phyloP scores from a whole-genome alignment of 1,140 invertebrate species.

The Calycopis cecrops region DNA sequence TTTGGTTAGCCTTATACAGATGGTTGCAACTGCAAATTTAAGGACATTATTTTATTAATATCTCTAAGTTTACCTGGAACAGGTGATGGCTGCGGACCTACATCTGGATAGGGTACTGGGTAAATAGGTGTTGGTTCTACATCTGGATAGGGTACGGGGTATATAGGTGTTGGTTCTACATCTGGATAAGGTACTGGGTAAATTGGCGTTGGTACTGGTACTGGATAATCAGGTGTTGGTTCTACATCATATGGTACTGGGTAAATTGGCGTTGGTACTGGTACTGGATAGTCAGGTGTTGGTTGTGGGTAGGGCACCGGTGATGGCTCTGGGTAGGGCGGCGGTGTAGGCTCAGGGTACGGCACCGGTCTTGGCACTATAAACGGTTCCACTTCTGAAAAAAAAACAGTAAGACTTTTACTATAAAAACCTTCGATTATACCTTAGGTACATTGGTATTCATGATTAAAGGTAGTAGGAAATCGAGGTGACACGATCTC shows the following conservation, averaged over 20 bases:
- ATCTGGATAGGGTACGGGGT: conserved; percentile 11
- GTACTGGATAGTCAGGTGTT: conserved; percentile 2
- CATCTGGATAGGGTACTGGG: conserved; percentile 12
- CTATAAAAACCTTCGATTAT: no score
- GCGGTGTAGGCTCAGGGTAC: conserved; percentile 4
- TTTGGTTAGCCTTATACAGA: no score
- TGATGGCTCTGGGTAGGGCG: conserved; percentile 7
- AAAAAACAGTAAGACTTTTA: no score
- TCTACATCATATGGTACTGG: conserved; percentile 9
- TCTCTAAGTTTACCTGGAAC: not conserved
- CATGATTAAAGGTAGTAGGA: no score
- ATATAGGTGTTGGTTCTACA: not conserved
- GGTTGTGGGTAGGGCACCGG: not conserved
- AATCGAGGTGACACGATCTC: no score
- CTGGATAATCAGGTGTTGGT: conserved; percentile 6
- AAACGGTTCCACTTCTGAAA: conserved; percentile 14
- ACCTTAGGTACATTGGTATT: no score
- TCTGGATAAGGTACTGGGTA: conserved; percentile 1
- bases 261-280: not conserved
- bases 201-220: conserved; percentile 13
- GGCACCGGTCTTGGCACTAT: conserved; percentile 5
- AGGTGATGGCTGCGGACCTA: conserved; percentile 3
- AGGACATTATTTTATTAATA: no score
- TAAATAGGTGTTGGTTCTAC: not conserved
- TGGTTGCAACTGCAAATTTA: no score